A percentile compares a stretch with the other conserved stretches of the same genome.
phyloP scores from a whole-genome alignment of 2,797 vertebrate genomes.

The Anabacerthia variegaticeps region DNA sequence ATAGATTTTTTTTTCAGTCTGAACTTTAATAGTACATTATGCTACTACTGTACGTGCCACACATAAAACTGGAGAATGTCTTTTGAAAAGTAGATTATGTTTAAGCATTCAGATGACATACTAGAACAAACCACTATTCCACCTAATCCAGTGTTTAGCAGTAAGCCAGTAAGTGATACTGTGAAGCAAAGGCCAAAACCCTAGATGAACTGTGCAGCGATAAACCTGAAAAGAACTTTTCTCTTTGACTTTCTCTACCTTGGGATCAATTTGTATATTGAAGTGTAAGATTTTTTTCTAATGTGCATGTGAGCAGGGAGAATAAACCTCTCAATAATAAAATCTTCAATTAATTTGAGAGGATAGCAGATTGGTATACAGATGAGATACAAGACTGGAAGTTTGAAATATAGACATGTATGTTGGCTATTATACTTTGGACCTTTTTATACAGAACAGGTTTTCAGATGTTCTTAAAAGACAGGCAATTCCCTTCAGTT shows the following conservation, averaged over 20 bases:
- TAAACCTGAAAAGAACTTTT: background rate
- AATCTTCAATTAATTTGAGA: background rate
- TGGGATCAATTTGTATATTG: background rate
- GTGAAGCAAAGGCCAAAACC: background rate
- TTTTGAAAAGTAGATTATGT: conserved; percentile 4
- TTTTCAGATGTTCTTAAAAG: background rate
- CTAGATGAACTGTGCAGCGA: background rate
- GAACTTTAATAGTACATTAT: background rate
- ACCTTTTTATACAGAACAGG: background rate
- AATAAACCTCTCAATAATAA: background rate
- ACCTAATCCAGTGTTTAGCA: background rate
- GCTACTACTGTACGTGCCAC: background rate
- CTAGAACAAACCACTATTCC: background rate
- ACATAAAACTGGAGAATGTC: background rate
- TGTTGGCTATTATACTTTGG: background rate
- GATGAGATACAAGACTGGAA: background rate
- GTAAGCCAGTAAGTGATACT: conserved; percentile 5
- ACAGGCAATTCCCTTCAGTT: background rate
- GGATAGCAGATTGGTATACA: background rate
- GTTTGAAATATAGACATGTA: background rate
- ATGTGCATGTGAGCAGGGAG: background rate
- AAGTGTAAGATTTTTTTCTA: background rate
- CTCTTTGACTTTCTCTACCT: background rate
- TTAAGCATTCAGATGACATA: background rate
- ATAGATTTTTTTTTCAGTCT: background rate